Evolutionary conservation across 2,797 vertebrate species (phyloP).

Genomic region (Coendou prehensilis): DNA sequence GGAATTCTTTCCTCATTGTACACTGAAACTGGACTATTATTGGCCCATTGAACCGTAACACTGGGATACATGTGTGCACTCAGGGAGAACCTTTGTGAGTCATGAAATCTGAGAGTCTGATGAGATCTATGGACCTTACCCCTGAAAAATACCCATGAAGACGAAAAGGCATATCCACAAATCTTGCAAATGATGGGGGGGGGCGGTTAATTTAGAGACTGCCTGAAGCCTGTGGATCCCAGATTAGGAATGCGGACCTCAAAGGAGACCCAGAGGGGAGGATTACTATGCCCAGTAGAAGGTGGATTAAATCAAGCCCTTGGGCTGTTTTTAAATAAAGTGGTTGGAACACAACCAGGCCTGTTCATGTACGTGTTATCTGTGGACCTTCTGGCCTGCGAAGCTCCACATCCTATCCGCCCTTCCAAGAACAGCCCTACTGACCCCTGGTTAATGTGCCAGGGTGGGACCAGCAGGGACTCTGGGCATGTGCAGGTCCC

Average conservation of each 20-base stretch:
- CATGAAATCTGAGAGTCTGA: background rate
- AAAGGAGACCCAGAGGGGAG: background rate
- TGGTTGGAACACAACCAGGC: background rate
- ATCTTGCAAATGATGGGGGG: background rate
- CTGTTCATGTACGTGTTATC: background rate
- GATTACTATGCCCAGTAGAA: background rate
- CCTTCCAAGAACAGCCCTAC: background rate
- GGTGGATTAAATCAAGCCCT: background rate
- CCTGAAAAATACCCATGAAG: background rate
- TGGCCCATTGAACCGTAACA: background rate
- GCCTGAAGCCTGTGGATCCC: background rate
- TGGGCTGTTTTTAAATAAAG: background rate
- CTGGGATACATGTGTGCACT: background rate
- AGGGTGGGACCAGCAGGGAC: background rate
- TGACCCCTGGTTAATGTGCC: background rate
- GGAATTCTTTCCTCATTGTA: background rate
- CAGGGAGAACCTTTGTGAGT: background rate
- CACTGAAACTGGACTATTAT: background rate
- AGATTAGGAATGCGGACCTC: background rate
- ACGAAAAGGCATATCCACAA: background rate
- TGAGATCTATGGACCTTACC: background rate
- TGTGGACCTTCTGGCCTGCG: background rate
- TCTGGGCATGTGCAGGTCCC: accelerated
- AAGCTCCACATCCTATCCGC: background rate
- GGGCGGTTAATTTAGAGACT: background rate